These are phyloP conservation scores for Drosophila birchii DNA, from an alignment of 2,888 invertebrate species.

Conservation along the genomic window DNA sequence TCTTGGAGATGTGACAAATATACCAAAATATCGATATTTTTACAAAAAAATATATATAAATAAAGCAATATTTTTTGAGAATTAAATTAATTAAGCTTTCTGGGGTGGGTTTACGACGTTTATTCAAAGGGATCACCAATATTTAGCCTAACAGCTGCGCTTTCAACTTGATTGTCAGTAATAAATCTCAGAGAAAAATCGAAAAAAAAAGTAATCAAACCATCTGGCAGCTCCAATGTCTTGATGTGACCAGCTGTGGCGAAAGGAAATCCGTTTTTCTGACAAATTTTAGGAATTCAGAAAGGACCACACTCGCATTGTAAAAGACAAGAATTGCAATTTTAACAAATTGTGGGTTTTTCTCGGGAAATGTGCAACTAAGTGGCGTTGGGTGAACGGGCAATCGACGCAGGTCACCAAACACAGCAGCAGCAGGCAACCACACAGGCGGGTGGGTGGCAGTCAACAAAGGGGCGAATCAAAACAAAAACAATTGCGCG, in stretches of 20 bases:
- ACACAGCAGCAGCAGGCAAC: conserved; percentile 11
- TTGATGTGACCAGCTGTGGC: background rate
- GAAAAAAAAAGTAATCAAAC: background rate
- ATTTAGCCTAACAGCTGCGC: background rate
- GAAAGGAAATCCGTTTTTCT: background rate
- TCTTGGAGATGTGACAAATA: background rate
- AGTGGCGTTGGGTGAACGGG: conserved; percentile 5
- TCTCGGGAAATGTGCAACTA: conserved; percentile 3
- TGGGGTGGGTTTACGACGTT: background rate
- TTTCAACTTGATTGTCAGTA: background rate
- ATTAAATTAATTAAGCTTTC: background rate
- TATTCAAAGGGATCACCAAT: background rate
- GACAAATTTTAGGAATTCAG: background rate
- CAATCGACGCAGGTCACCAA: conserved; percentile 23
- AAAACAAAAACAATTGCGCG: conserved; percentile 75
- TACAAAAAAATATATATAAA: background rate
- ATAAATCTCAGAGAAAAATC: background rate
- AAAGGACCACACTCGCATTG: conserved; percentile 16
- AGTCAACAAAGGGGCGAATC: conserved; percentile 33
- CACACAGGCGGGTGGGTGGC: conserved; percentile 26
- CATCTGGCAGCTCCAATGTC: conserved; percentile 2
- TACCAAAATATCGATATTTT: background rate
- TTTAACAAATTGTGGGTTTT: conserved; percentile 3
- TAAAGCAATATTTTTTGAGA: background rate
- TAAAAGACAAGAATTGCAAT: conserved; percentile 21